A percentile compares a stretch with the other conserved stretches of the same genome.
Evolutionary conservation across 2,113 vertebrate genomes (phyloP).

Genomic region (Zosterops hypoxanthus): DNA sequence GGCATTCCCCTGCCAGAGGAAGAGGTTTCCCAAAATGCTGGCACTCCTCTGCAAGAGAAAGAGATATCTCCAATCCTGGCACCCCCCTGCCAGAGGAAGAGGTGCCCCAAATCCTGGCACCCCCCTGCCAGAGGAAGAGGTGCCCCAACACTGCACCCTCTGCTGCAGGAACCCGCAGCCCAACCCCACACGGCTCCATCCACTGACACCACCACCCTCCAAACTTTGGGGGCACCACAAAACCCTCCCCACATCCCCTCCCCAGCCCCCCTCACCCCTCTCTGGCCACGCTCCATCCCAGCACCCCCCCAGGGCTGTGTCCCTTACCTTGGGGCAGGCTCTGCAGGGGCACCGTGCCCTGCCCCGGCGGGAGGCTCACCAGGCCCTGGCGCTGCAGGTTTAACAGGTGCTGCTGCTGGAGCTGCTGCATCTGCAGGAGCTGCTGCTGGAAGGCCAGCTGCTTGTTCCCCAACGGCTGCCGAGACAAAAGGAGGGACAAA

Average conservation of each 20-base stretch:
- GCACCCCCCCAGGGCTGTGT: accelerated
- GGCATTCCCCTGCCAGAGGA: neutral
- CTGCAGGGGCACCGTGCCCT: constrained; percentile 89
- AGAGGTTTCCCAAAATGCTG: too few relatives aligned
- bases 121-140: too few relatives aligned
- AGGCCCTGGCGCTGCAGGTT: constrained; percentile 98
- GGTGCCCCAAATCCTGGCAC: neutral
- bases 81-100: neutral
- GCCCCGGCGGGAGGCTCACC: constrained; percentile 89
- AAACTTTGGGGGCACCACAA: neutral
- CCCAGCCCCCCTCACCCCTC: neutral
- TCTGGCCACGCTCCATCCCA: accelerated
- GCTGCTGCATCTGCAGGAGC: constrained; percentile 98
- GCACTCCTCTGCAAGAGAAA: accelerated
- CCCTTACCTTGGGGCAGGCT: constrained; percentile 93
- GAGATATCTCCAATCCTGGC: too few relatives aligned
- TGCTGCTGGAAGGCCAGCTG: constrained; percentile 99
- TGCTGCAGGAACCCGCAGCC: accelerated
- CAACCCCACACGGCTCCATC: neutral
- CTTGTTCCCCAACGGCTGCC: constrained; percentile 92
- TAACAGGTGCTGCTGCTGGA: constrained; percentile 98
- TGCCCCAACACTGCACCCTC: too few relatives aligned
- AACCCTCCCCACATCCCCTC: neutral
- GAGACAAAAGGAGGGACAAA: constrained; percentile 72
- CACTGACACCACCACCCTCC: neutral